Percentiles rank a stretch among this genome's conserved stretches.
phyloP scores from a whole-genome alignment of 2,113 vertebrate species.

The Syngnathoides biaculeatus region DNA sequence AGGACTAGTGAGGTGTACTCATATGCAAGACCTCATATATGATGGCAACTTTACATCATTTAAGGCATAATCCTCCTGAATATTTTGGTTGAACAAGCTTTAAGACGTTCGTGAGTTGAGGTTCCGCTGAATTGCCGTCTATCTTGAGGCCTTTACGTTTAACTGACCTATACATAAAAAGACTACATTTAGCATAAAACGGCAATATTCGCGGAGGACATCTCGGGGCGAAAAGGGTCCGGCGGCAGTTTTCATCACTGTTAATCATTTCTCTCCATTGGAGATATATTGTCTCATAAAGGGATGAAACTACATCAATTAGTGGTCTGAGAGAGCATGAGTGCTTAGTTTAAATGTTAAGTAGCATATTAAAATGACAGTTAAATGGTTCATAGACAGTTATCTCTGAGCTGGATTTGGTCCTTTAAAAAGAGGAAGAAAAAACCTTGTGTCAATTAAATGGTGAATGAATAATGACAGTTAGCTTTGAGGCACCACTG shows the following conservation, averaged over 20 bases:
- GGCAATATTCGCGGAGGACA: conserved; percentile 29
- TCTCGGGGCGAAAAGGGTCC: conserved; percentile 44
- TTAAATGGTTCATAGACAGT: conserved; percentile 84
- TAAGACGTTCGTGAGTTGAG: conserved; percentile 2
- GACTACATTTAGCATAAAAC: conserved; percentile 28
- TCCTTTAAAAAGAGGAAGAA: conserved; percentile 46
- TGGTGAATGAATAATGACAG: conserved; percentile 66
- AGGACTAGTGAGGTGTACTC: neutral
- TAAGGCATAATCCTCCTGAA: neutral
- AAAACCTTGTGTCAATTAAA: conserved; percentile 69
- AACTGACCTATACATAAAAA: conserved; percentile 52
- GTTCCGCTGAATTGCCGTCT: conserved; percentile 3
- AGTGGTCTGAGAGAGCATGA: conserved; percentile 80
- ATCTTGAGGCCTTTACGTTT: conserved; percentile 34
- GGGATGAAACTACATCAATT: conserved; percentile 84
- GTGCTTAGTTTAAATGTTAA: conserved; percentile 90
- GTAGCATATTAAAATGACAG: conserved; percentile 92
- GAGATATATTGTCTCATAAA: conserved; percentile 95
- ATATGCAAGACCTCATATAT: neutral
- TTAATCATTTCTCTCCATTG: conserved; percentile 87
- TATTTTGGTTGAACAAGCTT: neutral
- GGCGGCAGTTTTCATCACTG: conserved; percentile 81
- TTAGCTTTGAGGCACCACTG: conserved; percentile 61
- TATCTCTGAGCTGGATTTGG: conserved; percentile 73
- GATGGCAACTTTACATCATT: neutral